These are phyloP conservation scores for Hippocampus kuda DNA, from an alignment of 2,797 vertebrate genomes.

Conservation along the genomic window DNA sequence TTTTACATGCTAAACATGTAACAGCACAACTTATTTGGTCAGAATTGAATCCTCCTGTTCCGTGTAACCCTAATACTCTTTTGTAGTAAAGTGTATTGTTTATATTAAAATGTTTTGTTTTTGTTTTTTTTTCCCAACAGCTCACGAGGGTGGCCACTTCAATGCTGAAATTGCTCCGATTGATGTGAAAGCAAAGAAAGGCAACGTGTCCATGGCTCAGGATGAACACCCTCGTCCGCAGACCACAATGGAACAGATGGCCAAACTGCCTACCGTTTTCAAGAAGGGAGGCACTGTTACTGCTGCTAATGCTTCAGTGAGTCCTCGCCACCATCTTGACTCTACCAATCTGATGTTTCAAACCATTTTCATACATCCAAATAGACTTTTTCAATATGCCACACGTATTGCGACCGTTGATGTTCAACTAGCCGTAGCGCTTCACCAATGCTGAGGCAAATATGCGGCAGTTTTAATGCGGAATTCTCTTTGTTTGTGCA, in stretches of 20 bases:
- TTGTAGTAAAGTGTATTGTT: not conserved
- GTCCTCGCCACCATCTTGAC: constrained; percentile 26
- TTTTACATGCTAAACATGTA: too few species aligned
- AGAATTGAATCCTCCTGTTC: too few species aligned
- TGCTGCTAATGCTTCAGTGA: constrained; percentile 90
- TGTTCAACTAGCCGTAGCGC: too few species aligned
- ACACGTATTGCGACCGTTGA: too few species aligned
- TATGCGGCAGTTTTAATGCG: too few species aligned
- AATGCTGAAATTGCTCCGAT: constrained; percentile 82
- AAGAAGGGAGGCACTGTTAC: constrained; percentile 93
- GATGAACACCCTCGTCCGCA: constrained; percentile 91
- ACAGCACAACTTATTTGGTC: too few species aligned
- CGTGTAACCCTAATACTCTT: not conserved
- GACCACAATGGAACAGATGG: constrained; percentile 81
- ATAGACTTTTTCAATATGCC: too few species aligned
- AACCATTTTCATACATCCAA: too few species aligned
- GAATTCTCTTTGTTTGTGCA: too few species aligned
- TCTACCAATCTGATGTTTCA: not conserved
- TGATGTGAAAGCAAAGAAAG: constrained; percentile 86
- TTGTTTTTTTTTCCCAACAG: constrained; percentile 61
- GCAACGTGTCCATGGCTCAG: constrained; percentile 74
- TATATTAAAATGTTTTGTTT: not conserved
- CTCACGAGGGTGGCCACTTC: constrained; percentile 79
- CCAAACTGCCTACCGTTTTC: constrained; percentile 80
- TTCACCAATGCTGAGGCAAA: too few species aligned